Evolutionary conservation across 2,888 invertebrate species (phyloP), one percentile per base, ranked within the genome.

Genomic region (Drepanosiphum platanoidis): DNA sequence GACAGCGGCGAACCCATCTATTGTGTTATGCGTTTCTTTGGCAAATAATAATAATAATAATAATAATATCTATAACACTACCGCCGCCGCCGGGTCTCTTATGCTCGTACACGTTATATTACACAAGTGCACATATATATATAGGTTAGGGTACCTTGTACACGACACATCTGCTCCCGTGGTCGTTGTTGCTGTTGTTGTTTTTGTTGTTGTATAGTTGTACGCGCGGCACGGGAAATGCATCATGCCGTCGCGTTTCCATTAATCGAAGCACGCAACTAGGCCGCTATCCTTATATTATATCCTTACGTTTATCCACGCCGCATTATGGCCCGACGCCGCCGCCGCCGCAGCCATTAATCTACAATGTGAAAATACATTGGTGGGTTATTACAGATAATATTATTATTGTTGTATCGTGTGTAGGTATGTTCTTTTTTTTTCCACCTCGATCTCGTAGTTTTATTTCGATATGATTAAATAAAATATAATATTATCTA

Each of bases 11-110:
- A 11, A 34, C 77, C 18, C 42, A n/a, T 30, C 36, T 78, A 78
- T 78, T 22, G 39, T 78, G 22, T 66, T n/a, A 22, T 4, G 13
- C 61, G 46, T 74, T 83, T 74, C 75, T 75, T 75, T 46, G 75
- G 75, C 83, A 75, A 83, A 83, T 75, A 74, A 83, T 66, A 83
- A 30, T 58, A 58, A 58, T 66, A 75, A 36, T 61, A 61, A 36
- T 75, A 75, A 75, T 36, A 75, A 58, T 58, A 75, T 18, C 30
- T 18, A 39, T 34, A 39, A 61, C 27, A 61, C 7, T 61, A 27
- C 61, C 27, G 61, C 61, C 27, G 61, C 61, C 61, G 61, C 27
- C 9, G 61, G 61, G 61, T 27, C 27, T 27, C 61, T 27, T 5
- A 61, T 8, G n/a, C 27, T 61, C 22, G 61, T 27, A 61, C 61